Percentiles rank a stretch among this genome's conserved stretches.
Evolutionary conservation across 2,888 invertebrate genomes (phyloP).

Genomic region (Nemurella pictetii): DNA sequence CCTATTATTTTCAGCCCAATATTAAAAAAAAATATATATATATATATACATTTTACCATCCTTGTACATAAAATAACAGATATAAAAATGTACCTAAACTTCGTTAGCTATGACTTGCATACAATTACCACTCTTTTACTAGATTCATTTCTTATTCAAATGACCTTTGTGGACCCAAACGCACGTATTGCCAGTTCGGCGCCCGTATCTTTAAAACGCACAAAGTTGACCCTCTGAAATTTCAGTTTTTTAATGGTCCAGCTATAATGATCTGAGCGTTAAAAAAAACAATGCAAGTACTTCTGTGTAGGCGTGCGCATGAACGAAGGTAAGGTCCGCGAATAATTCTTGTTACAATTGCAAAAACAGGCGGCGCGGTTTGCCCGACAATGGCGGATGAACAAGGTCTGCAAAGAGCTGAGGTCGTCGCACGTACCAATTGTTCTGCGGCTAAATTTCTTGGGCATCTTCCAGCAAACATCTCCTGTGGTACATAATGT

Average conservation of each 20-base stretch:
- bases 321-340: not conserved
- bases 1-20: too few relatives aligned
- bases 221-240: too few relatives aligned
- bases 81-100: too few relatives aligned
- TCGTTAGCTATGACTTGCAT: too few relatives aligned
- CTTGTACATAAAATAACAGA: too few relatives aligned
- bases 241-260: not conserved
- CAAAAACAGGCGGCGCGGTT: not conserved
- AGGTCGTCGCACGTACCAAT: not conserved
- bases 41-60: too few relatives aligned
- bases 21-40: too few relatives aligned
- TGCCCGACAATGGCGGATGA: not conserved
- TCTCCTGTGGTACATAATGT: not conserved
- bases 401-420: not conserved
- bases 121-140: too few relatives aligned
- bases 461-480: not conserved
- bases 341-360: not conserved
- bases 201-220: too few relatives aligned
- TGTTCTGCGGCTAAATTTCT: not conserved
- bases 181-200: too few relatives aligned
- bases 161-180: too few relatives aligned
- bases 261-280: not conserved
- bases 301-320: not conserved
- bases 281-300: not conserved
- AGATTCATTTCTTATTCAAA: too few relatives aligned